Evolutionary conservation across 1,140 invertebrate species (phyloP).

Genomic region (Drosophila persimilis): DNA sequence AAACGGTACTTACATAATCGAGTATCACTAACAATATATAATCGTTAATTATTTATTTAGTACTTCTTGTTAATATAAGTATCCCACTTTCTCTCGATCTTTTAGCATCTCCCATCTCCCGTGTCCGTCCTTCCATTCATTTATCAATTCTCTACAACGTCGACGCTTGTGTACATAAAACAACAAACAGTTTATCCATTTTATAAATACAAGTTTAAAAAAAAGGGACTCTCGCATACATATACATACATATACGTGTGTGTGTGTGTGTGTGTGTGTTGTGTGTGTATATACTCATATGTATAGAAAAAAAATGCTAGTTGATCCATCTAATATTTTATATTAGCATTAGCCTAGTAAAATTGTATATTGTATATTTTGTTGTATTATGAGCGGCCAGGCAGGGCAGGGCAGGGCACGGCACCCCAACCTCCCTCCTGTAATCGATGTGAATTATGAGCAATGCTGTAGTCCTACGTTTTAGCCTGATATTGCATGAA

Average conservation of each 20-base stretch:
- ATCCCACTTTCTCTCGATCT: too few species aligned
- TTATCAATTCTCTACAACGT: conserved; percentile 65
- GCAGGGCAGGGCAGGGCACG: neutral
- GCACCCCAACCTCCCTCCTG: conserved; percentile 11
- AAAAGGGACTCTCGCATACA: conserved; percentile 43
- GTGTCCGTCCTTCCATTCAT: neutral
- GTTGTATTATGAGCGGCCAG: conserved; percentile 32
- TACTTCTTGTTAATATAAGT: conserved; percentile 13
- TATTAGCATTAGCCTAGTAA: conserved; percentile 70
- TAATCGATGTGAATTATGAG: conserved; percentile 44
- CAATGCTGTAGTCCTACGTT: conserved; percentile 60
- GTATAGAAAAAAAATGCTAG: conserved; percentile 71
- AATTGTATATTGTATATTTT: conserved; percentile 37
- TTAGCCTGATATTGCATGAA: conserved; percentile 50
- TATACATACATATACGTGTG: conserved; percentile 1
- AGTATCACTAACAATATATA: conserved; percentile 78
- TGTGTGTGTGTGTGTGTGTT: conserved; percentile 24
- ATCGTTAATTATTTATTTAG: conserved; percentile 56
- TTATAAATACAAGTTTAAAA: conserved; percentile 64
- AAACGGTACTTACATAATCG: conserved; percentile 61
- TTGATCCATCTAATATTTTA: conserved; percentile 76
- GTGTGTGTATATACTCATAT: conserved; percentile 26
- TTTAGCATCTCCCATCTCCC: too few species aligned
- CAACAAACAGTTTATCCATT: conserved; percentile 59
- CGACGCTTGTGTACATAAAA: conserved; percentile 57